Percentiles rank a stretch among this genome's conserved stretches.
phyloP scores from a whole-genome alignment of 2,888 invertebrate genomes.

The Sisyra terminalis region DNA sequence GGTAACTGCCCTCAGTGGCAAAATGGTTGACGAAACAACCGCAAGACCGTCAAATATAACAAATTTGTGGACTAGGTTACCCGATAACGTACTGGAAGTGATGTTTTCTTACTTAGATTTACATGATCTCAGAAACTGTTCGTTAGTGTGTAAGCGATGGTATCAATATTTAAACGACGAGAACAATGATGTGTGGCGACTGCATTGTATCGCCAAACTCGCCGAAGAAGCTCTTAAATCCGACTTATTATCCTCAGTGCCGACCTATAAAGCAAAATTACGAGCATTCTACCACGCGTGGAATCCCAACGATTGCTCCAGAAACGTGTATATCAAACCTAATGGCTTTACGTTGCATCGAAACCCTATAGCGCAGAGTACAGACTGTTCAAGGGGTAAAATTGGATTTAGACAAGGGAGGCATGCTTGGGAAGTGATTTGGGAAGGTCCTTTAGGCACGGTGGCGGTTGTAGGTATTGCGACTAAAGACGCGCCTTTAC shows the following conservation, averaged over 20 bases:
- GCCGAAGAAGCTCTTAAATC: constrained; percentile 81
- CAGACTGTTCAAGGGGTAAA: constrained; percentile 85
- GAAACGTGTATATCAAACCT: constrained; percentile 90
- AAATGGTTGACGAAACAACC: constrained; percentile 9
- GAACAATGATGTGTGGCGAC: constrained; percentile 90
- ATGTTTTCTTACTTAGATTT: constrained; percentile 84
- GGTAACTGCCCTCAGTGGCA: constrained; percentile 6
- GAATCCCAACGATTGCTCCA: constrained; percentile 94
- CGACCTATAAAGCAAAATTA: constrained; percentile 85
- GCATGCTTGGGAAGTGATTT: constrained; percentile 96
- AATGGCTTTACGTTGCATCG: constrained; percentile 96
- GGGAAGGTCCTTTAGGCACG: constrained; percentile 96
- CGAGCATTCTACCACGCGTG: constrained; percentile 89
- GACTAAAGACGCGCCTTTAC: constrained; percentile 83
- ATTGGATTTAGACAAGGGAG: constrained; percentile 81
- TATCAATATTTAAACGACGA: constrained; percentile 78
- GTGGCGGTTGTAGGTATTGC: constrained; percentile 95
- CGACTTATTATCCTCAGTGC: constrained; percentile 73
- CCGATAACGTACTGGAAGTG: constrained; percentile 70
- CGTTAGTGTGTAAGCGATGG: constrained; percentile 89
- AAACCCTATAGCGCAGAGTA: constrained; percentile 97
- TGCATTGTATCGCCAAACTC: constrained; percentile 72
- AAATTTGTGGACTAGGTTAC: constrained; percentile 22
- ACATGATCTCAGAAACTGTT: constrained; percentile 74
- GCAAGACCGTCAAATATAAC: constrained; percentile 8